Base-by-base conservation (phyloP, 2,113 vertebrate genomes). In the Nestor notabilis region DNA sequence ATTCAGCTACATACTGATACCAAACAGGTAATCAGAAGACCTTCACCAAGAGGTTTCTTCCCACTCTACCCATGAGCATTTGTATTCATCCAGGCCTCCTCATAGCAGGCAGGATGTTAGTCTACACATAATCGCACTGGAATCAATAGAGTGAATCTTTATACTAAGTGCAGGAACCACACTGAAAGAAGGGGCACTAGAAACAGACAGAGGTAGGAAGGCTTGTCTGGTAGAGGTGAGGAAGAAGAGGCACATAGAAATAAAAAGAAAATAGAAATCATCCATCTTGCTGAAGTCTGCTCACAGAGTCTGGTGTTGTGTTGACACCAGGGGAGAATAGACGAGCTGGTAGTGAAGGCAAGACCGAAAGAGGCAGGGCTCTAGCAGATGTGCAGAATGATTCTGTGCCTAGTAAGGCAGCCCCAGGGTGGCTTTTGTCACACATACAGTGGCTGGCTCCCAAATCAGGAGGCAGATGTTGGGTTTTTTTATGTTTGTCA, bases 131-230 rank as follows among this genome's bases (percentile, higher is more conserved):
- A 47, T 47, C 25, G 8, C n/a, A 39, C 23, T 65, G 27, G n/a
- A 81, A 75, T 66, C 7, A 56, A 16, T 35, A 33, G 33, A 49
- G 8, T 63, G 64, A n/a, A 41, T 76, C 33, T 87, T 71, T 61
- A 28, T 5, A 43, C 2, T 17, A 37, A 52, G 29, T 3, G 1
- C 25, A 76, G n/a, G 39, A 85, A 13, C 5, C 9, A 37, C 0
- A 1, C 3, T 55, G 17, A 56, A 50, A 15, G 23, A 43, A 82
- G 8, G 21, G 31, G 2, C 9, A 7, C 13, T 18, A 52, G 74
- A 63, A 75, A 60, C 10, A 17, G 13, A 68, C 37, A 77, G n/a
- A 81, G 7, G 13, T 43, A 44, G 11, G 31, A 69, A 27, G 11
- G 7, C 4, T 80, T 52, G 18, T 13, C 35, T 89, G 49, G 13